These are phyloP conservation scores for Salvelinus sp. DNA, from an alignment of 2,113 vertebrate species.

Conservation along the genomic window DNA sequence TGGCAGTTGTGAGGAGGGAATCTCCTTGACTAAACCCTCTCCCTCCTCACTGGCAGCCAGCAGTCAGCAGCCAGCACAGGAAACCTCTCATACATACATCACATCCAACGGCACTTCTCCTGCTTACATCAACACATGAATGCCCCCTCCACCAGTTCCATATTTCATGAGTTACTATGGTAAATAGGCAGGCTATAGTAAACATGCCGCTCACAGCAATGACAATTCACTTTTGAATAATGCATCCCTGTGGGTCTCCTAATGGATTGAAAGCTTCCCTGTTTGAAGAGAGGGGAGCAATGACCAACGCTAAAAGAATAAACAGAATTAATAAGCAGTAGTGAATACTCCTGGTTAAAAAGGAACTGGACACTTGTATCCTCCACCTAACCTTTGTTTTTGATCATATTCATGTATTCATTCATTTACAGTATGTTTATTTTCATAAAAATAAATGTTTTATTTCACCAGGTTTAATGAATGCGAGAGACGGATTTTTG, in stretches of 20 bases:
- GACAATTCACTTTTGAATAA: slow-evolving; percentile 71
- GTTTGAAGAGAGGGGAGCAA: slow-evolving; percentile 71
- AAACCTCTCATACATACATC: slow-evolving; percentile 48
- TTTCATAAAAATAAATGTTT: no score
- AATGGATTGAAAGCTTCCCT: slow-evolving; percentile 73
- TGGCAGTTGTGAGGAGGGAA: background rate
- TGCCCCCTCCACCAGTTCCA: slow-evolving; percentile 64
- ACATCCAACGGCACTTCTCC: slow-evolving; percentile 49
- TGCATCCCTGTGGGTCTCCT: slow-evolving; percentile 58
- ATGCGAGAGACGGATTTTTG: slow-evolving; percentile 36
- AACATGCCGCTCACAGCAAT: slow-evolving; percentile 61
- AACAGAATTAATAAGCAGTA: slow-evolving; percentile 72
- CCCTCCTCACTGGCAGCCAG: no score
- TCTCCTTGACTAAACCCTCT: background rate
- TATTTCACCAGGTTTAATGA: no score
- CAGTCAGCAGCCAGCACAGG: slow-evolving; percentile 15
- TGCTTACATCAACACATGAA: slow-evolving; percentile 46
- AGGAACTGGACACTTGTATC: background rate
- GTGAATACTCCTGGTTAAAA: slow-evolving; percentile 50
- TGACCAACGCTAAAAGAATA: slow-evolving; percentile 63
- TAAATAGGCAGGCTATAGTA: slow-evolving; percentile 48
- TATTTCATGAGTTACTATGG: slow-evolving; percentile 74
- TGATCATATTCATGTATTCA: slow-evolving; percentile 64
- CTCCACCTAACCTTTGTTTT: slow-evolving; percentile 63
- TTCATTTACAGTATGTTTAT: slow-evolving; percentile 5